Percentiles rank a stretch among this genome's conserved stretches.
Conservation (phyloP, 2,797 vertebrate genomes). For the Phataginus tricuspis region DNA sequence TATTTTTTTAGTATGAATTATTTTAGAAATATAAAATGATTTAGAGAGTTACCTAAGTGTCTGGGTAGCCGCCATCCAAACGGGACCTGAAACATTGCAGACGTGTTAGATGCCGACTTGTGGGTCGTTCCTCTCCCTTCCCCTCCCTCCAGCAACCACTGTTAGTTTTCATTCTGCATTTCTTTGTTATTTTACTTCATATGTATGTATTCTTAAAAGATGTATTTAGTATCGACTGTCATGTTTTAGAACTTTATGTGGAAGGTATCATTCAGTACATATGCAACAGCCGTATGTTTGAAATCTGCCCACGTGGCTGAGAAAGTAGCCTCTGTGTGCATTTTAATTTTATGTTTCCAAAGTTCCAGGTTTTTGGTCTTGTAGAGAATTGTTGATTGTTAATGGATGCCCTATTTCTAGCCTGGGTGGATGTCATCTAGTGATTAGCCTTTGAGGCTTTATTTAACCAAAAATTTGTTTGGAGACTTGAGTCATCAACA, state of each 20-base stretch:
- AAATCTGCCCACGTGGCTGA: background rate
- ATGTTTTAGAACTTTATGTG: background rate
- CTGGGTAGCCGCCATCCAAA: background rate
- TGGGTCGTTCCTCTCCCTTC: background rate
- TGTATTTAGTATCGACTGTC: background rate
- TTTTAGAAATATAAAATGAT: background rate
- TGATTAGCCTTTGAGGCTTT: slow-evolving; percentile 59
- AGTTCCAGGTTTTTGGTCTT: slow-evolving; percentile 20
- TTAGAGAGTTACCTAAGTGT: background rate
- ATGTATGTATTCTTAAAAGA: background rate
- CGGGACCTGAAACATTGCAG: background rate
- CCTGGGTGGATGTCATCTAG: slow-evolving; percentile 17
- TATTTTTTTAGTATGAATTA: background rate
- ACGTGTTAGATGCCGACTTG: background rate
- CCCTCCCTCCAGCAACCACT: background rate
- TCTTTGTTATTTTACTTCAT: slow-evolving; percentile 30
- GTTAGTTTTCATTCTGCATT: background rate
- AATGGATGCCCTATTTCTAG: slow-evolving; percentile 46
- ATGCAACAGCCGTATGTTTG: background rate
- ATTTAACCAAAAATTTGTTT: slow-evolving; percentile 65
- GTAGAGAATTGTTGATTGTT: background rate
- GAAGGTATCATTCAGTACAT: background rate
- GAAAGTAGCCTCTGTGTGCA: background rate
- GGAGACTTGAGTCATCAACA: slow-evolving; percentile 63
- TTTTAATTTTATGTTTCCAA: slow-evolving; percentile 16